Percentiles rank a stretch among this genome's conserved stretches.
These are phyloP conservation scores for Strigamia crassipes DNA, from an alignment of 2,888 invertebrate species.

Conservation along the genomic window DNA sequence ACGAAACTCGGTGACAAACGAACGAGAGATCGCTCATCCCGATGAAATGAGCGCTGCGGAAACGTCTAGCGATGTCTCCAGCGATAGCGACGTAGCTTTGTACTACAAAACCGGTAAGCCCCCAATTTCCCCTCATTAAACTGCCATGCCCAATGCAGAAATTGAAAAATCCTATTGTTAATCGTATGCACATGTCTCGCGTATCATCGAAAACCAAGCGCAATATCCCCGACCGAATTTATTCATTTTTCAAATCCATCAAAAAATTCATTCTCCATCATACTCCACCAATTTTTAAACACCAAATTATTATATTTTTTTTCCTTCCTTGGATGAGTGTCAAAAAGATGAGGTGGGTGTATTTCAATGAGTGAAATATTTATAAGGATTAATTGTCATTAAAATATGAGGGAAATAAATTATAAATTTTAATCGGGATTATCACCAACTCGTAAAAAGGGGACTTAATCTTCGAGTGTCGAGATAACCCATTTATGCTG, in stretches of 20 bases:
- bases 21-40: not conserved
- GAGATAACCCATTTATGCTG: not conserved
- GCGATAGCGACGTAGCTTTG: constrained; percentile 51
- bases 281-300: not conserved
- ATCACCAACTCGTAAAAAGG: not conserved
- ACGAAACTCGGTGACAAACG: constrained; percentile 4
- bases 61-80: constrained; percentile 51
- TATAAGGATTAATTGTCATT: constrained; percentile 34
- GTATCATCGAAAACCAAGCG: not conserved
- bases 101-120: constrained; percentile 52
- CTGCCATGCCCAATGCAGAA: not conserved
- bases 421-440: not conserved
- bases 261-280: not conserved
- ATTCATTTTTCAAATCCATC: not conserved
- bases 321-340: not conserved
- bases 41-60: constrained; percentile 51
- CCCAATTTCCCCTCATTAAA: constrained; percentile 8
- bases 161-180: constrained; percentile 29
- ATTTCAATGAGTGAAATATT: constrained; percentile 15
- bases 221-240: not conserved
- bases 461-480: not conserved
- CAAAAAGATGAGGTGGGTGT: not conserved
- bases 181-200: constrained; percentile 36
- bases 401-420: not conserved
- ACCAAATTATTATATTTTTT: not conserved